Conservation (phyloP, 2,113 vertebrate species). For the Aplodontia rufa region DNA sequence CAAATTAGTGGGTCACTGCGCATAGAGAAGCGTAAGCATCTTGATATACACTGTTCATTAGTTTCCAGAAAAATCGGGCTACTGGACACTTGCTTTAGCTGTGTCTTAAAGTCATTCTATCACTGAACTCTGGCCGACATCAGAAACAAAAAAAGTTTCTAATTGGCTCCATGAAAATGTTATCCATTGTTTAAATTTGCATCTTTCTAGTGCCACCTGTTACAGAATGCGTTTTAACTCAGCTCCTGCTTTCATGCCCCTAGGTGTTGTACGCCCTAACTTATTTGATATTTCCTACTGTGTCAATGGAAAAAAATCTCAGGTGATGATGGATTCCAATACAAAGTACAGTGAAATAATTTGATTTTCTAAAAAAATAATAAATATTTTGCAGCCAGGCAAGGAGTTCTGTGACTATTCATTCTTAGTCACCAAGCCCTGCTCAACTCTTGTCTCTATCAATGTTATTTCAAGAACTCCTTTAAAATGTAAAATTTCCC, state of each 20-base stretch:
- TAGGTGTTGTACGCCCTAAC: background rate
- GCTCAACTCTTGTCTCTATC: conserved; percentile 24
- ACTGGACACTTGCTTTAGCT: background rate
- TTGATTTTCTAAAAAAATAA: conserved; percentile 65
- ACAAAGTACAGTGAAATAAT: conserved; percentile 38
- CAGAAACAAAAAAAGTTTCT: conserved; percentile 6
- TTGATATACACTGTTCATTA: background rate
- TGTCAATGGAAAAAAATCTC: conserved; percentile 41
- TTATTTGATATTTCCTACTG: conserved; percentile 33
- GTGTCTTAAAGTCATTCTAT: background rate
- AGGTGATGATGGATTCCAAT: conserved; percentile 24
- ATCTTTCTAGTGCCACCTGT: background rate
- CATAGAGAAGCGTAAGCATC: background rate
- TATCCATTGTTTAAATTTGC: conserved; percentile 9
- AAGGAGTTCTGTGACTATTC: conserved; percentile 38
- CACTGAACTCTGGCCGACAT: background rate
- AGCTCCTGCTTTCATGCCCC: conserved; percentile 17
- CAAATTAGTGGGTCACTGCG: background rate
- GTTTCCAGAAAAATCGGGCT: background rate
- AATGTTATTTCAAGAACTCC: background rate
- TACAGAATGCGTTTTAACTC: conserved; percentile 33
- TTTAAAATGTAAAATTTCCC: conserved; percentile 27
- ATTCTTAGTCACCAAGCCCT: conserved; percentile 46
- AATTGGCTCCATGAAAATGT: background rate
- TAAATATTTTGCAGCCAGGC: conserved; percentile 68